Evolutionary conservation across 2,888 invertebrate genomes (phyloP), one percentile per base, ranked within the genome.

Genomic region (Empis livida): DNA sequence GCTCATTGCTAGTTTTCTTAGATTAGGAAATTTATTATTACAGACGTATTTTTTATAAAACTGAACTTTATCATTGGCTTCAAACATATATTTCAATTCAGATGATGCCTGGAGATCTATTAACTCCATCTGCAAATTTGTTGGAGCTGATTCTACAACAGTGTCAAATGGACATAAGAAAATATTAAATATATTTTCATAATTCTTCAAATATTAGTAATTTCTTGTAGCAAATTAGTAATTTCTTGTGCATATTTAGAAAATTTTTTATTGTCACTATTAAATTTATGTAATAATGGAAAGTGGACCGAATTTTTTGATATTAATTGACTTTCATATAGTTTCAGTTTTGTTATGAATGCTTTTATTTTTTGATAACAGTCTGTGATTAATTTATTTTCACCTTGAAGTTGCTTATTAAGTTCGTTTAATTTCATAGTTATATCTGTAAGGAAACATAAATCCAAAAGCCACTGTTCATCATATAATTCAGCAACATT

Each of bases 21-120:
- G 17, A 16, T 39, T 39, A 39, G 39, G 39, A 39, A 39, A 39
- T 39, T 39, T 39, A 39, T 39, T 10, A 39, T 39, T 39, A 10
- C 39, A 39, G 3, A 39, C 11, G 39, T 39, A 39, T 39, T 39
- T 39, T 39, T 39, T 39, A 39, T 17, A 17, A 39, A 39, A 39
- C 39, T 39, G 39, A 39, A 39, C 39, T 39, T 39, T 39, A 39
- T 39, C 39, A 39, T 39, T 39, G 17, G 39, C 16, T 39, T 39
- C 39, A 39, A 39, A 39, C 38, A 38, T 38, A 16, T 38, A 38
- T 38, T 15, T 38, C 8, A 38, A 38, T 38, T 38, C 38, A 38
- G 38, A 38, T 8, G 38, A 38, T 38, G 38, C 3, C 38, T 38
- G 38, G 38, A 38, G 38, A 38, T 38, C 16, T 39, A 39, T 39